phyloP scores from a whole-genome alignment of 2,797 vertebrate species.

The Crocodylus rhombifer region DNA sequence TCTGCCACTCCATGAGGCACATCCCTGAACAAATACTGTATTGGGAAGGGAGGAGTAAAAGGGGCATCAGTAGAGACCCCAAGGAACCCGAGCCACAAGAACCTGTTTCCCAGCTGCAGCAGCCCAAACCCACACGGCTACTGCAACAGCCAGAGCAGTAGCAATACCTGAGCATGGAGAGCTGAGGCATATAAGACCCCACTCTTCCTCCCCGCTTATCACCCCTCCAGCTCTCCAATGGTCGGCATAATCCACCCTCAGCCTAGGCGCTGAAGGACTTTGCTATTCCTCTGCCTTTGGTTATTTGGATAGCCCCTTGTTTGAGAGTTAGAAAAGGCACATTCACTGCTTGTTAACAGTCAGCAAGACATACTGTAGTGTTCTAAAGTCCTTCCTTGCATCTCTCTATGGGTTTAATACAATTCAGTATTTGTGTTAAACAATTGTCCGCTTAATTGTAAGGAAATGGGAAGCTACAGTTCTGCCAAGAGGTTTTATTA shows the following conservation, averaged over 20 bases:
- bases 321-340: background rate
- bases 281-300: background rate
- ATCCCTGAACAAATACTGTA: no score
- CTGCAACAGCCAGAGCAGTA: no score
- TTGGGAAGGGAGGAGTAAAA: no score
- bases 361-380: conserved; percentile 1
- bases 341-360: conserved; percentile 30
- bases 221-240: no score
- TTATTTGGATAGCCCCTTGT: background rate
- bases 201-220: no score
- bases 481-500: conserved; percentile 56
- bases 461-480: conserved; percentile 41
- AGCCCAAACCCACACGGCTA: no score
- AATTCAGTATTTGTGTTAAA: conserved; percentile 34
- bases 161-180: no score
- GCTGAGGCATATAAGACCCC: no score
- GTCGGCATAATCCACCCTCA: background rate
- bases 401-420: conserved; percentile 35
- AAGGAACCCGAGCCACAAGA: no score
- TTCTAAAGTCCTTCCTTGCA: conserved; percentile 32
- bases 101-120: no score
- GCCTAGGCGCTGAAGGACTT: background rate
- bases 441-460: conserved; percentile 24
- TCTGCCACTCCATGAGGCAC: no score
- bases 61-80: no score